Evolutionary conservation across 2,797 vertebrate species (phyloP), one percentile per base, ranked within the genome.

Genomic region (Lateolabrax maculatus): DNA sequence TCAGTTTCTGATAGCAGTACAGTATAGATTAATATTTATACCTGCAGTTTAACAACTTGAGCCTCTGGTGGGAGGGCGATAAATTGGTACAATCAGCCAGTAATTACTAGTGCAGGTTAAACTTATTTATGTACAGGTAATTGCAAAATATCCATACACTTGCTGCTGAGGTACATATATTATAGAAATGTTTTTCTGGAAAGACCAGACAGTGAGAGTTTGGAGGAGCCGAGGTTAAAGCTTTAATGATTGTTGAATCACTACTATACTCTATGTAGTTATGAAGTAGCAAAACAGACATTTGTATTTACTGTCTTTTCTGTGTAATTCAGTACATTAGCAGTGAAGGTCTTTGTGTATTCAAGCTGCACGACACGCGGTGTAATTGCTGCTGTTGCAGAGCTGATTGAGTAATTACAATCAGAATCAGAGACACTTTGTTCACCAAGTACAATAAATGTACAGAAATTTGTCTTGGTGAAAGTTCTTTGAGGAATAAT

Each of bases 371-470:
- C 1, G 9, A n/a, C 71, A n/a, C 18, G 1, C 6, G 48, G 4
- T 43, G 67, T 88, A 82, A 86, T 82, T 74, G 61, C 41, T n/a
- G 62, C 72, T 44, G 66, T 48, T 63, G 57, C 52, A 5, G 67
- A 60, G 68, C 67, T 83, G 79, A 89, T 76, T 78, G 69, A 83
- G 73, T 80, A 72, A 85, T 81, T 81, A 80, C 77, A 83, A 58
- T 80, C 56, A 71, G 19, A 81, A 75, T 39, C 70, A 51, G n/a
- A 64, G 56, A 58, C 71, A 72, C 80, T 84, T 87, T 84, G 64
- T 80, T 80, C 71, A 46, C 53, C 67, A 46, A 82, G 48, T 78
- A 82, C 56, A 75, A 84, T 71, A 64, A 80, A 87, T 58, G 60
- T 46, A 83, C 43, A 82, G 71, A 83, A 76, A 77, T 62, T 0